These are phyloP conservation scores for Cantharis lateralis DNA, from an alignment of 2,888 invertebrate genomes.

Conservation along the genomic window DNA sequence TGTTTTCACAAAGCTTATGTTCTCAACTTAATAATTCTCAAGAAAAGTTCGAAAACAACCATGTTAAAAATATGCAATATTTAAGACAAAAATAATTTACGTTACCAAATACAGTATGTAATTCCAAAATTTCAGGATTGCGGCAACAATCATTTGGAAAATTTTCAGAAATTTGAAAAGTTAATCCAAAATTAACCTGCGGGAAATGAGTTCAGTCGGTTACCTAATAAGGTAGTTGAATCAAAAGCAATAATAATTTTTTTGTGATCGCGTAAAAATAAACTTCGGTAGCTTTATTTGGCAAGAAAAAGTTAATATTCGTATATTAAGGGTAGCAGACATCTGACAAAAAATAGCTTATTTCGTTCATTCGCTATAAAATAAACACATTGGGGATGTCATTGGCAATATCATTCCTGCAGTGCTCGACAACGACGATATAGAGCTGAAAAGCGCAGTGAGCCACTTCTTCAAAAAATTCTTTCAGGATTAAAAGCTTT, in stretches of 20 bases:
- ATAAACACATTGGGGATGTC: conserved; percentile 31
- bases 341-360: conserved; percentile 29
- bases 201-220: background rate
- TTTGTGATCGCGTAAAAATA: background rate
- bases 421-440: conserved; percentile 27
- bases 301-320: conserved; percentile 3
- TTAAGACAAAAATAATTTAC: too few relatives aligned
- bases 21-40: too few relatives aligned
- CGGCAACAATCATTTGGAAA: too few relatives aligned
- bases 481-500: conserved; percentile 29
- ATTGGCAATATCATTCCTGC: conserved; percentile 30
- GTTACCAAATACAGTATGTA: too few relatives aligned
- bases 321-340: conserved; percentile 23
- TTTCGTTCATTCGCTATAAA: conserved; percentile 30
- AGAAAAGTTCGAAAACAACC: too few relatives aligned
- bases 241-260: background rate
- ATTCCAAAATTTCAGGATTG: too few relatives aligned
- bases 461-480: conserved; percentile 29
- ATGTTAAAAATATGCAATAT: too few relatives aligned
- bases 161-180: too few relatives aligned
- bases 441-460: conserved; percentile 26
- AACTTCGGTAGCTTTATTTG: background rate
- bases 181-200: background rate
- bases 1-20: too few relatives aligned
- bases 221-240: background rate